Base-by-base conservation (phyloP, 2,797 vertebrate species). In the Parauchenoglanis ngamensis region DNA sequence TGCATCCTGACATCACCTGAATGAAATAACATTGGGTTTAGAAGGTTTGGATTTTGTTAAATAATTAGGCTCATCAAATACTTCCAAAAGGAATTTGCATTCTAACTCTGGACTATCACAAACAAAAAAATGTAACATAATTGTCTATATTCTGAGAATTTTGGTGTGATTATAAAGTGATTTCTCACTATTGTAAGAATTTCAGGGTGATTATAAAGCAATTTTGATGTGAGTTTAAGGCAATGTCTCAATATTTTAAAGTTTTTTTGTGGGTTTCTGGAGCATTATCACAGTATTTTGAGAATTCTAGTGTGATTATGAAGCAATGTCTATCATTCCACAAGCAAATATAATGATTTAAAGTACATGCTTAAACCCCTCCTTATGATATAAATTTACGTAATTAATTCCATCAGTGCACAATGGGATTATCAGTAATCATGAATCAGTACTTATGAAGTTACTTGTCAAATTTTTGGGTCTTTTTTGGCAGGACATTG, bases 341-440 rank as follows among this genome's bases (percentile, higher is more conserved):
- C 81, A 82, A 77, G 28, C 31, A 23, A 61, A 63, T 28, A 84
- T 81, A 59, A 77, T 85, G 54, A 84, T 56, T 79, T 83, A 8
- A 86, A 67, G 28, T 44, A 57, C 63, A 19, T 72, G 77, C 52
- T 68, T 82, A 86, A 56, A 82, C 31, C 35, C 40, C 49, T 63
- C 28, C 10, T 86, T 82, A 86, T 78, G 70, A 67, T 17, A 87
- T 85, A 49, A 68, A 63, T 85, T 67, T 31, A 31, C 31, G 1
- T 80, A 67, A 49, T 78, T 88, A 85, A 88, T 87, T 63, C 79
- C 46, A 57, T 52, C 78, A 83, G 85, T 81, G 35, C 44, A 82
- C 49, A 72, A 8, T 77, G 83, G 68, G 85, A 87, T 88, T 90
- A 79, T 86, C 70, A 81, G 13, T 57, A 68, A 76, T 59, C 68